Evolutionary conservation across 2,888 invertebrate species (phyloP).

Genomic region (Pasiphila rectangulata): DNA sequence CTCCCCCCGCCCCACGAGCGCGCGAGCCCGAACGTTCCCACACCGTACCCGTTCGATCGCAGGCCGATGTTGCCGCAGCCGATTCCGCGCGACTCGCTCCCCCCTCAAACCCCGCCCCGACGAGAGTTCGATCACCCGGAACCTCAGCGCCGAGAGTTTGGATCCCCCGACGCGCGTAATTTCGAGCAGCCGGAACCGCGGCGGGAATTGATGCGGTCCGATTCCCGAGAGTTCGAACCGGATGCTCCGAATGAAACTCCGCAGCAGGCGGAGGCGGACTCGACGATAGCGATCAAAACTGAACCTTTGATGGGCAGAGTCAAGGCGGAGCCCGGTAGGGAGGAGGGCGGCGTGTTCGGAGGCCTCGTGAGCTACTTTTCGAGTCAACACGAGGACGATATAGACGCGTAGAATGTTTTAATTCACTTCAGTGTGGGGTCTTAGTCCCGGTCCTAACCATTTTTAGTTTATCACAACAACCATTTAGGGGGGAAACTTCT

Average conservation of each 20-base stretch:
- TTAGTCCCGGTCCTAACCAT: no score
- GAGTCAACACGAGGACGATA: constrained; percentile 92
- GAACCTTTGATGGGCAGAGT: constrained; percentile 13
- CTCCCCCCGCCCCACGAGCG: constrained; percentile 46
- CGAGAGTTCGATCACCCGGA: constrained; percentile 7
- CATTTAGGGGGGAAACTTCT: neutral
- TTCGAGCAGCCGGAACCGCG: neutral
- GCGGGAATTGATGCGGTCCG: neutral
- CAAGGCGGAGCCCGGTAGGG: constrained; percentile 48
- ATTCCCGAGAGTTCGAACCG: constrained; percentile 2
- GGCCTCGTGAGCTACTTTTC: constrained; percentile 96
- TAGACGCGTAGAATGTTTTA: constrained; percentile 84
- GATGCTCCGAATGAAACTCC: constrained; percentile 19
- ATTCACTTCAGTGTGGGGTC: no score
- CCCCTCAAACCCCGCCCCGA: constrained; percentile 21
- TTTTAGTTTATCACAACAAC: constrained; percentile 1
- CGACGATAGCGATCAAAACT: constrained; percentile 22
- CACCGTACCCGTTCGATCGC: constrained; percentile 33
- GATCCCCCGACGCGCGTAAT: neutral
- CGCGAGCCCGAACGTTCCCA: constrained; percentile 29
- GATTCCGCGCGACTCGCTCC: constrained; percentile 24
- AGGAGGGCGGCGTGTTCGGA: constrained; percentile 89
- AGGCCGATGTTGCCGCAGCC: constrained; percentile 19
- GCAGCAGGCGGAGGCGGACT: constrained; percentile 20
- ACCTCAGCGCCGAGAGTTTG: constrained; percentile 11